Conservation (phyloP, 2,888 invertebrate genomes). For the Lasioglossum leucozonium region DNA sequence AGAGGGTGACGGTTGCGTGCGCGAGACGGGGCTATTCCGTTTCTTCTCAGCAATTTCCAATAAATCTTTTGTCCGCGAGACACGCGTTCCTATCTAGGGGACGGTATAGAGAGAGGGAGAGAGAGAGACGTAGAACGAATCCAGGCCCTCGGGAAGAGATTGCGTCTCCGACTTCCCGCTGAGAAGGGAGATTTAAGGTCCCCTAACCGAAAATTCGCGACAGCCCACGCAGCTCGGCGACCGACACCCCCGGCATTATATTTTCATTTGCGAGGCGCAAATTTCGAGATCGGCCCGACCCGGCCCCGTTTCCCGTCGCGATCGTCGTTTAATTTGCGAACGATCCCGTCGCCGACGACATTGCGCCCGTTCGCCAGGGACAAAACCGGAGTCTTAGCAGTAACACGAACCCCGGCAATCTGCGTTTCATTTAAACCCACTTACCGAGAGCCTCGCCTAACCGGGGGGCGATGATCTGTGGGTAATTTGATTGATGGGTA, state of each 20-base stretch:
- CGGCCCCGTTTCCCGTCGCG: constrained; percentile 35
- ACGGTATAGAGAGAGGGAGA: constrained; percentile 19
- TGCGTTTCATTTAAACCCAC: constrained; percentile 20
- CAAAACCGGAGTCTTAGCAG: constrained; percentile 8
- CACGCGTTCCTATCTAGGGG: constrained; percentile 74
- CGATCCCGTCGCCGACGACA: constrained; percentile 32
- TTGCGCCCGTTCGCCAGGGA: constrained; percentile 7
- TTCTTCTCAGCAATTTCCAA: constrained; percentile 81
- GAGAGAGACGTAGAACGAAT: constrained; percentile 31
- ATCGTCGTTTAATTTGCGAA: constrained; percentile 67
- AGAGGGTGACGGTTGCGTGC: constrained; percentile 33
- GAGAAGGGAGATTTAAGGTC: constrained; percentile 80
- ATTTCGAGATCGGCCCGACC: constrained; percentile 67
- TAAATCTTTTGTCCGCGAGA: constrained; percentile 81
- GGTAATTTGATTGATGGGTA: constrained; percentile 19
- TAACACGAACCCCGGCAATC: constrained; percentile 2
- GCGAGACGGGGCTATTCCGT: constrained; percentile 73
- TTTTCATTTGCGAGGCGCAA: constrained; percentile 76
- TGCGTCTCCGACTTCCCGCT: constrained; percentile 81
- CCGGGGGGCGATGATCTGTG: constrained; percentile 9
- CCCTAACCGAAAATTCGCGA: constrained; percentile 78
- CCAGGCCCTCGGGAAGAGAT: constrained; percentile 76
- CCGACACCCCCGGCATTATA: constrained; percentile 72
- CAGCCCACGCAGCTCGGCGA: constrained; percentile 55
- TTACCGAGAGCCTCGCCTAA: constrained; percentile 2